Conservation (phyloP, 2,113 vertebrate species). For the Trochalopteron elliotii region DNA sequence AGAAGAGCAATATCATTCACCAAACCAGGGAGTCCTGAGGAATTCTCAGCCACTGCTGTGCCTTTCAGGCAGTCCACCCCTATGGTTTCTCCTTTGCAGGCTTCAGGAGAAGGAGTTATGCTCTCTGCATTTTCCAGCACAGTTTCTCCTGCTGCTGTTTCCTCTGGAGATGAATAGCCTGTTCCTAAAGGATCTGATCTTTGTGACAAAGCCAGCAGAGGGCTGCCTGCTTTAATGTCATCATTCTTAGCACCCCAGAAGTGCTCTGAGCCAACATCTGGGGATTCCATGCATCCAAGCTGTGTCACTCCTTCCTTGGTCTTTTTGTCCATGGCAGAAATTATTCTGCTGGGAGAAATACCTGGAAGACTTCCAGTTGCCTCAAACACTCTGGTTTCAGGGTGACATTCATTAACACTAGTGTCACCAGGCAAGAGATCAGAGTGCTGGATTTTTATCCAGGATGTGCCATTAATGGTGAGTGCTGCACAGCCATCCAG, state of each 20-base stretch:
- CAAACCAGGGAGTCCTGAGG: not conserved
- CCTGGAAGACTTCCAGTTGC: not conserved
- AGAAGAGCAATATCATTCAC: constrained; percentile 57
- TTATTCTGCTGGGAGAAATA: not conserved
- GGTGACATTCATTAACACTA: not conserved
- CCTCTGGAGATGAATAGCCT: not conserved
- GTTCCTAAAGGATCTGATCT: not conserved
- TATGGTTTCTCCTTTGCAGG: not conserved
- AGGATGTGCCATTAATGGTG: not conserved
- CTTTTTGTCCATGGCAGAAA: not conserved
- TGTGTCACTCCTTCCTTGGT: not conserved
- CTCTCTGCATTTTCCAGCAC: not conserved
- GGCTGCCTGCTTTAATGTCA: not conserved
- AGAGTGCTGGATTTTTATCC: not conserved
- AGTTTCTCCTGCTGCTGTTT: not conserved
- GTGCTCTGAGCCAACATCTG: not conserved
- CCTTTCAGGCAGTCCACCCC: not conserved
- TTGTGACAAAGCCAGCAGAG: not conserved
- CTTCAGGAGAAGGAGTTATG: not conserved
- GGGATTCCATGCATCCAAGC: not conserved
- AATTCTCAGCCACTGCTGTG: not conserved
- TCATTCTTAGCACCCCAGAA: not conserved
- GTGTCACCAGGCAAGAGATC: not conserved
- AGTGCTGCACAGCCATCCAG: not conserved
- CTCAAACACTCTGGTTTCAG: not conserved